phyloP scores from a whole-genome alignment of 2,797 vertebrate genomes.

The Apogon talboti region DNA sequence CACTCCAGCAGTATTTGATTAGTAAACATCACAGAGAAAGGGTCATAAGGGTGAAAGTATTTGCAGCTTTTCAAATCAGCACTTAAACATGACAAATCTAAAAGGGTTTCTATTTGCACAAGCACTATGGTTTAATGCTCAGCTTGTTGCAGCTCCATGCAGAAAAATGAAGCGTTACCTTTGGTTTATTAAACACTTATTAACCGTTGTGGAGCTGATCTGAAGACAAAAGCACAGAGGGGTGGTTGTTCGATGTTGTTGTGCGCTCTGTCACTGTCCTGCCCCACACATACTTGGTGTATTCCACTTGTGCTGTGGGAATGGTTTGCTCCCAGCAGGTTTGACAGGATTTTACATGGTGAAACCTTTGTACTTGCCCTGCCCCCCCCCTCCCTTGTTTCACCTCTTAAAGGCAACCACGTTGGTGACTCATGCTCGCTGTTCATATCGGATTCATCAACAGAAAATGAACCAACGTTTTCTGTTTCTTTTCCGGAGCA shows the following conservation, averaged over 20 bases:
- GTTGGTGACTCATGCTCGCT: constrained; percentile 48
- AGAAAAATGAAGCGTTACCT: neutral
- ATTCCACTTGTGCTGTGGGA: constrained; percentile 2
- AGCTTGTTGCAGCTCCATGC: neutral
- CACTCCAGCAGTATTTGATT: neutral
- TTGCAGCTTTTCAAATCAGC: neutral
- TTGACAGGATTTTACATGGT: constrained; percentile 72
- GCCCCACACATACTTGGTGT: constrained; percentile 36
- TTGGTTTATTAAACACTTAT: neutral
- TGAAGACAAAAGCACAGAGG: neutral
- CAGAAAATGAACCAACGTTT: constrained; percentile 4
- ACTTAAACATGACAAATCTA: neutral
- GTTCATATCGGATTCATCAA: constrained; percentile 10
- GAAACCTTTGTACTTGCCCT: constrained; percentile 66
- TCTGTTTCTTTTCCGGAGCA: neutral
- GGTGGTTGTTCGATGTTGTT: neutral
- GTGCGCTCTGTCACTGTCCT: no score
- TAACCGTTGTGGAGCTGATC: neutral
- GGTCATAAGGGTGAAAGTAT: neutral
- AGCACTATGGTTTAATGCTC: neutral
- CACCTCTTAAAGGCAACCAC: constrained; percentile 12
- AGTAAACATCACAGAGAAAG: neutral
- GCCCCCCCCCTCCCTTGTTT: constrained; percentile 15
- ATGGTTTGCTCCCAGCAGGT: constrained; percentile 67
- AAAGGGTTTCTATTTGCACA: neutral